Evolutionary conservation across 2,888 invertebrate genomes (phyloP), one percentile per base, ranked within the genome.

Genomic region (Melipona beecheii): DNA sequence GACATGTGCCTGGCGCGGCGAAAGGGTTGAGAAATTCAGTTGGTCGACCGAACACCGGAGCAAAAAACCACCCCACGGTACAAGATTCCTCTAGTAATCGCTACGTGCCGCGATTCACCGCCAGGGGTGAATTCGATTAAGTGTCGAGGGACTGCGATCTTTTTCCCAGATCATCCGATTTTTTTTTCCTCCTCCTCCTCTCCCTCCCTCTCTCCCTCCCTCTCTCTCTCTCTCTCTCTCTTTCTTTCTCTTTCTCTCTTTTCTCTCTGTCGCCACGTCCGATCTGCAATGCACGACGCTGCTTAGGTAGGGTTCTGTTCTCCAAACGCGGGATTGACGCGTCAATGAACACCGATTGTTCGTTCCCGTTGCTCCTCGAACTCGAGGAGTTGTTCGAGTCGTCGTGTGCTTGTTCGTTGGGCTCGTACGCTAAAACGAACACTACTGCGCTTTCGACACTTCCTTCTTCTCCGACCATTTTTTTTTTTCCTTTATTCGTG

Each of bases 121-220:
- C 83, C 80, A 91, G 91, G 93, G 93, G 92, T 93, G 93, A 93
- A 93, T 94, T 93, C 92, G 92, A 94, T 94, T 93, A 93, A 91
- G 77, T 19, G 75, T 54, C 78, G 73, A 83, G 84, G 75, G 78
- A 81, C 86, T 43, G 74, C 85, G 76, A 75, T 89, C 86, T 85
- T 85, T 85, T 79, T 86, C 81, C 77, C 77, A 62, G 81, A 83
- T 86, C 73, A 62, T 64, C 71, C 62, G 72, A 70, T 69, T 81
- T 81, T 74, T 85, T 78, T 80, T 27, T 24, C 24, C 54, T 52
- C n/a, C 64, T 65, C 66, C 17, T 43, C 17, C n/a, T 19, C 17
- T 21, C 68, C 31, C 15, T 2, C 4, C 31, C 43, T 56, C 13
- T 66, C 56, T 24, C 31, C 19, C 13, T 19, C 31, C 4, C 4